Evolutionary conservation across 2,797 vertebrate genomes (phyloP).

Genomic region (Steatocranus sp.): DNA sequence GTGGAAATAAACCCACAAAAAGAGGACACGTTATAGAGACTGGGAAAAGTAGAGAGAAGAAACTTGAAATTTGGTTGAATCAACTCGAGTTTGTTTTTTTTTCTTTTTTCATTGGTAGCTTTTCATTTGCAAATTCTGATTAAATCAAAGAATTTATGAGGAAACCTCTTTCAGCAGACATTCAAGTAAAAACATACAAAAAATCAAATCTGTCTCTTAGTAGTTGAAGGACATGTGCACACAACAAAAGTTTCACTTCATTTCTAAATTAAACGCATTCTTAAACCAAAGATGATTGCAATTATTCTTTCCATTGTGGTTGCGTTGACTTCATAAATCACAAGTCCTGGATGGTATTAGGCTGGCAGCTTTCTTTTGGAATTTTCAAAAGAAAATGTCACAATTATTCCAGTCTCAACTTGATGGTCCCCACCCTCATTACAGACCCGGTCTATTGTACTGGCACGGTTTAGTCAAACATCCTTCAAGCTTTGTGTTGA

Average conservation of each 20-base stretch:
- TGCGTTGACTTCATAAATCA: slow-evolving; percentile 43
- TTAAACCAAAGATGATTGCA: slow-evolving; percentile 38
- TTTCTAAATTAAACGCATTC: slow-evolving; percentile 33
- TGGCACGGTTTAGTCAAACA: slow-evolving; percentile 30
- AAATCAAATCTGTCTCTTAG: background rate
- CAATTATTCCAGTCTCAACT: slow-evolving; percentile 38
- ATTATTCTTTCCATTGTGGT: slow-evolving; percentile 54
- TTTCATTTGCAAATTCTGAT: slow-evolving; percentile 10
- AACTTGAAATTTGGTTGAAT: slow-evolving; percentile 1
- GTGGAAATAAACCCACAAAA: slow-evolving; percentile 73
- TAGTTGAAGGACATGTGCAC: background rate
- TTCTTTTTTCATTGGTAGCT: background rate
- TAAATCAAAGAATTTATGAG: slow-evolving; percentile 2
- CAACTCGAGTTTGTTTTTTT: background rate
- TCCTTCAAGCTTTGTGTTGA: background rate
- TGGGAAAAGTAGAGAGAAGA: background rate
- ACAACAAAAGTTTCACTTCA: slow-evolving; percentile 12
- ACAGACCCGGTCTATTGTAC: slow-evolving; percentile 24
- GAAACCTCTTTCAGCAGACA: slow-evolving; percentile 1
- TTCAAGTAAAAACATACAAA: slow-evolving; percentile 1
- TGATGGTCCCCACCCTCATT: slow-evolving; percentile 48
- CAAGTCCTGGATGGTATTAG: slow-evolving; percentile 36
- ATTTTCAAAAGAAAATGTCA: slow-evolving; percentile 49
- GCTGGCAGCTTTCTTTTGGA: slow-evolving; percentile 53
- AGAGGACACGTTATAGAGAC: slow-evolving; percentile 27